Percentiles rank a stretch among this genome's conserved stretches.
These are phyloP conservation scores for Rhea pennata DNA, from an alignment of 2,113 vertebrate species.

Conservation along the genomic window DNA sequence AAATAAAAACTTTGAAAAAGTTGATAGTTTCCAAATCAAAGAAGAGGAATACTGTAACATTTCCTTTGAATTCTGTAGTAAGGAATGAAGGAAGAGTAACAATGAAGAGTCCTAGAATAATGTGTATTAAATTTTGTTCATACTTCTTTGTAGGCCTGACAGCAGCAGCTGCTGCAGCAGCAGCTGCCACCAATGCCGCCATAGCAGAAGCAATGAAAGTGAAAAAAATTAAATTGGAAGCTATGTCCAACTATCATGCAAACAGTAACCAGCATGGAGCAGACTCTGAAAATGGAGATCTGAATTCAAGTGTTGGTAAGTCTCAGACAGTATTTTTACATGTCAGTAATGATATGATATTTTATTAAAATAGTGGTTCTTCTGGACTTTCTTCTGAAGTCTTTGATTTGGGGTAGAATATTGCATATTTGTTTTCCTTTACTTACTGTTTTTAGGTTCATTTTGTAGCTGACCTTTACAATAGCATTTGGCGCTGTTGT, in stretches of 20 bases:
- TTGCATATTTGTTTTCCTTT: neutral
- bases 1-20: neutral
- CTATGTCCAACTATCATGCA: constrained; percentile 97
- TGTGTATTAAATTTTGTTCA: constrained; percentile 55
- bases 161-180: constrained; percentile 93
- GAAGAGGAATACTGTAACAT: neutral
- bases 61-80: neutral
- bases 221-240: constrained; percentile 99
- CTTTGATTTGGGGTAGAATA: neutral
- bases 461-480: constrained; percentile 21
- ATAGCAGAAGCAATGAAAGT: constrained; percentile 99
- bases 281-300: constrained; percentile 96
- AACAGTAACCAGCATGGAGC: constrained; percentile 92
- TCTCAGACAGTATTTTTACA: constrained; percentile 12
- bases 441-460: neutral
- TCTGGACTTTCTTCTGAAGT: neutral
- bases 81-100: neutral
- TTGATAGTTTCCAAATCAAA: neutral
- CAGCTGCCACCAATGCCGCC: constrained; percentile 95
- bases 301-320: constrained; percentile 95
- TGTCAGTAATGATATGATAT: neutral
- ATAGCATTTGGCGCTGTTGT: neutral
- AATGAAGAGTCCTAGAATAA: constrained; percentile 38
- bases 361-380: neutral
- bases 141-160: constrained; percentile 88